Percentiles rank a stretch among this genome's conserved stretches.
Evolutionary conservation across 2,113 vertebrate genomes (phyloP).

Genomic region (Chionodraco myersi): DNA sequence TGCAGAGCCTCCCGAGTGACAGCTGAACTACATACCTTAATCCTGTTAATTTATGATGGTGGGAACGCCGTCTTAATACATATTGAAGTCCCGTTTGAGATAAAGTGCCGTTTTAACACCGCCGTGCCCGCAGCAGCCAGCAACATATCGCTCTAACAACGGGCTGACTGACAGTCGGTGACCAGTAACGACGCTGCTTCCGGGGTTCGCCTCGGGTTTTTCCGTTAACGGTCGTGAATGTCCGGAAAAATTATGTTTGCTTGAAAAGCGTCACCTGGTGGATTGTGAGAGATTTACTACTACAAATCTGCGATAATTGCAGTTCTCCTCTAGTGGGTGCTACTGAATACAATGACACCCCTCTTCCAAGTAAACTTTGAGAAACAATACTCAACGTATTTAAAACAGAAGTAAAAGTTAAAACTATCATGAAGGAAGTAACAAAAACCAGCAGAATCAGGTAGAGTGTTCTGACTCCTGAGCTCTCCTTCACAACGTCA

Average conservation of each 20-base stretch:
- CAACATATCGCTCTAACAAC: conserved; percentile 64
- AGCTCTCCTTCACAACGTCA: no score
- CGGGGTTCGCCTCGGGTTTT: conserved; percentile 65
- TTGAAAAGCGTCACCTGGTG: conserved; percentile 6
- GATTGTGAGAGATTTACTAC: background rate
- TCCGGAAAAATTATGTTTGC: background rate
- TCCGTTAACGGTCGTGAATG: conserved; percentile 42
- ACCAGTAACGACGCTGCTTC: conserved; percentile 57
- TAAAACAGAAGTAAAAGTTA: no score
- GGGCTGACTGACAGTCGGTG: conserved; percentile 39
- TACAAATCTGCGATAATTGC: background rate
- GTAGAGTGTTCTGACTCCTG: no score
- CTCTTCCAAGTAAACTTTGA: no score
- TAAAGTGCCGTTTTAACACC: conserved; percentile 6
- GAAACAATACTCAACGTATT: no score
- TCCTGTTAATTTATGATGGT: background rate
- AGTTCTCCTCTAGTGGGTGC: conserved; percentile 35
- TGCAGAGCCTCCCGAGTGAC: background rate
- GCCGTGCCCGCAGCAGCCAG: conserved; percentile 9
- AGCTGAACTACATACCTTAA: conserved; percentile 56
- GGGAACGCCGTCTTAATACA: conserved; percentile 30
- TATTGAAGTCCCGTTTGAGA: conserved; percentile 5
- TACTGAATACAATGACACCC: conserved; percentile 6
- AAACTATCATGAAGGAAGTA: no score
- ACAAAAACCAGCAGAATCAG: no score